Conservation (phyloP, 1,140 invertebrate species). For the Drosophila equinoxialis region DNA sequence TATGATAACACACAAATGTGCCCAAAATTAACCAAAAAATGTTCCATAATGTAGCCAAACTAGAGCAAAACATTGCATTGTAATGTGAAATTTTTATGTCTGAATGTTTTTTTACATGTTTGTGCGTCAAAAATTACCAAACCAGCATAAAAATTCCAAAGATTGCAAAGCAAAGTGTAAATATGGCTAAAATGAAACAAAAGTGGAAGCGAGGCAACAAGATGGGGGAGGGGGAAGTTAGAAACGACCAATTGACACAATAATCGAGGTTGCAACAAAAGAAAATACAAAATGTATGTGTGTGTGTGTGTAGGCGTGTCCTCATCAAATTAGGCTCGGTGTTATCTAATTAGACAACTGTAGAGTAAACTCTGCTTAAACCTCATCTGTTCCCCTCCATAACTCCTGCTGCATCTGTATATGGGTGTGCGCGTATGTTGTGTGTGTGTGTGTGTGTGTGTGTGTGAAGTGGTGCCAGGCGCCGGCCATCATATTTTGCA, state of each 20-base stretch:
- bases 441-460: conserved; percentile 41
- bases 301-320: conserved; percentile 51
- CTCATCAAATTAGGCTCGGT: conserved; percentile 67
- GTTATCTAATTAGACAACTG: conserved; percentile 76
- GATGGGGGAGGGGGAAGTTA: background rate
- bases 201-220: conserved; percentile 32
- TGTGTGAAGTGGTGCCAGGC: conserved; percentile 77
- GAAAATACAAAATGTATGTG: conserved; percentile 19
- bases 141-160: conserved; percentile 41
- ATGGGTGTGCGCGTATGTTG: conserved; percentile 27
- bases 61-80: background rate
- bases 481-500: conserved; percentile 76
- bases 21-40: background rate
- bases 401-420: background rate
- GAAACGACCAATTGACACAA: conserved; percentile 44
- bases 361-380: conserved; percentile 23
- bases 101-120: too few species aligned
- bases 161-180: too few species aligned
- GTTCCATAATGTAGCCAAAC: background rate
- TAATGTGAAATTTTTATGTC: too few species aligned
- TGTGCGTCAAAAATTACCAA: conserved; percentile 11
- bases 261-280: conserved; percentile 39
- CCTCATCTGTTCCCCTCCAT: background rate
- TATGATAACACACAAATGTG: too few species aligned
- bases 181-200: conserved; percentile 35